A percentile compares a stretch with the other conserved stretches of the same genome.
These are phyloP conservation scores for Mythimna lalbum DNA, from an alignment of 2,888 invertebrate genomes.

Conservation along the genomic window DNA sequence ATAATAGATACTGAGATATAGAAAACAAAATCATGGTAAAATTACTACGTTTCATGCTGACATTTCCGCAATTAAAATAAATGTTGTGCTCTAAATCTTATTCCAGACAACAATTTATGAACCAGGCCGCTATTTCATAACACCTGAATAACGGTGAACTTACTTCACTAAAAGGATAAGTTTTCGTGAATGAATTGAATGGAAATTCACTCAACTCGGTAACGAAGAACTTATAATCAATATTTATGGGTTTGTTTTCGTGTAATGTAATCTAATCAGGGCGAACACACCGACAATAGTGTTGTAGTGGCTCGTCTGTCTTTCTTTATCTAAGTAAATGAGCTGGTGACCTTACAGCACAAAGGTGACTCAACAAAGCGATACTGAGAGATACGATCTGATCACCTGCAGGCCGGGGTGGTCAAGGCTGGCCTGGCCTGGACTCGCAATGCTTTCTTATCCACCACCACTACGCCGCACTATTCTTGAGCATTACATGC, in stretches of 20 bases:
- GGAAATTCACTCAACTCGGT: constrained; percentile 35
- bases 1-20: constrained; percentile 3
- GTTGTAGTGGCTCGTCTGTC: constrained; percentile 50
- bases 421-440: constrained; percentile 78
- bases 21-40: constrained; percentile 19
- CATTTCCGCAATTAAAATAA: constrained; percentile 39
- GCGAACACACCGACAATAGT: constrained; percentile 40
- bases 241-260: constrained; percentile 64
- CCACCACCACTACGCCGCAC: constrained; percentile 70
- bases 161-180: constrained; percentile 14
- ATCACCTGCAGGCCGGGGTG: constrained; percentile 76
- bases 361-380: constrained; percentile 71
- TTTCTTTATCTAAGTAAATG: constrained; percentile 72
- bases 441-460: constrained; percentile 73
- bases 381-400: constrained; percentile 77
- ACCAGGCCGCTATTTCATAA: constrained; percentile 6
- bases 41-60: constrained; percentile 12
- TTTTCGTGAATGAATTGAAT: constrained; percentile 38
- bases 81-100: constrained; percentile 13
- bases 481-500: constrained; percentile 86
- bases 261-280: constrained; percentile 58
- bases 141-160: constrained; percentile 23
- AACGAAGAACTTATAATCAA: constrained; percentile 50
- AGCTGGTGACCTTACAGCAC: constrained; percentile 65
- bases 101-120: constrained; percentile 24